A percentile compares a stretch with the other conserved stretches of the same genome.
phyloP scores from a whole-genome alignment of 2,113 vertebrate genomes.

The Chaetura pelagica region DNA sequence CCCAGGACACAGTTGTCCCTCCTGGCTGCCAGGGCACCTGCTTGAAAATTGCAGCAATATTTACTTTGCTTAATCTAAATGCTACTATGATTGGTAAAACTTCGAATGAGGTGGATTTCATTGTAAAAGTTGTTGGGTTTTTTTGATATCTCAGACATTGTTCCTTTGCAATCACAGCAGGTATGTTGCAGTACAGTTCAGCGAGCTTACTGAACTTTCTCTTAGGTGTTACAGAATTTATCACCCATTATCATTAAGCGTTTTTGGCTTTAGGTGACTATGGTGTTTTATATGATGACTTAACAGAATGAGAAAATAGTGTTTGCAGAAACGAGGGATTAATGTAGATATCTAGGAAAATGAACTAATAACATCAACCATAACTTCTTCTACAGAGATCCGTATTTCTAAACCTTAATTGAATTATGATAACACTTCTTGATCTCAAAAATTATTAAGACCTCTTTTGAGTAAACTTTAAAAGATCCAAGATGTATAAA shows the following conservation, averaged over 20 bases:
- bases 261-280: background rate
- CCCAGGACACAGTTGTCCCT: too few species aligned
- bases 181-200: background rate
- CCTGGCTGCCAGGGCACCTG: background rate
- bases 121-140: background rate
- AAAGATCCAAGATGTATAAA: background rate
- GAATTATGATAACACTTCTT: background rate
- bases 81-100: background rate
- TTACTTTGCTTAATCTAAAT: background rate
- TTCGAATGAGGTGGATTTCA: background rate
- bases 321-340: background rate
- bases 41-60: background rate
- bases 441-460: background rate
- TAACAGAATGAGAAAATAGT: background rate
- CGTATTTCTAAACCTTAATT: background rate
- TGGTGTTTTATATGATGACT: background rate
- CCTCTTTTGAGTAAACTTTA: background rate
- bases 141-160: background rate
- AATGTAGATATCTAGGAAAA: background rate
- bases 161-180: background rate
- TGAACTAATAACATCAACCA: background rate
- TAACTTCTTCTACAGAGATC: background rate
- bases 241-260: background rate
- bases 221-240: background rate
- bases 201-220: background rate